Conservation (phyloP, 1,140 invertebrate species). For the Brachystomella parvula region DNA sequence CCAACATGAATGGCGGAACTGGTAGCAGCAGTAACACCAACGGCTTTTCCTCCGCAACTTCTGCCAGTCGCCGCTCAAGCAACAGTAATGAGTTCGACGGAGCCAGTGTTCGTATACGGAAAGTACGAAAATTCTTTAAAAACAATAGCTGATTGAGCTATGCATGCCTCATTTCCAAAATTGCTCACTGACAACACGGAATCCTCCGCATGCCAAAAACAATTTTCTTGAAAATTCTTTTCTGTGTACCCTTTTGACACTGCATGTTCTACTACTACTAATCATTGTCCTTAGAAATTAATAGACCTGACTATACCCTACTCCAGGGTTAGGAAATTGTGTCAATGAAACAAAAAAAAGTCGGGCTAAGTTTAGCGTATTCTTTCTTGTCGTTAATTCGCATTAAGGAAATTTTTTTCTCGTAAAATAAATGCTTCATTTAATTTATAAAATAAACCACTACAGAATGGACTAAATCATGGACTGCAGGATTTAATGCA, state of each 20-base stretch:
- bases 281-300: too few relatives aligned
- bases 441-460: too few relatives aligned
- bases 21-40: conserved; percentile 6
- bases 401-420: too few relatives aligned
- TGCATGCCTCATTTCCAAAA: conserved; percentile 3
- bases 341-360: too few relatives aligned
- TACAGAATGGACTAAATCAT: too few relatives aligned
- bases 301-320: too few relatives aligned
- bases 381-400: too few relatives aligned
- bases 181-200: background rate
- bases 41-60: background rate
- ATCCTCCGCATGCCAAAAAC: background rate
- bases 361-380: too few relatives aligned
- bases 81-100: conserved; percentile 29
- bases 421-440: too few relatives aligned
- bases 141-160: conserved; percentile 12
- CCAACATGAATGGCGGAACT: conserved; percentile 56
- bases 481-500: too few relatives aligned
- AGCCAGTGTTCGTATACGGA: conserved; percentile 32
- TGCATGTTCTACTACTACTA: background rate
- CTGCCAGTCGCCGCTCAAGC: conserved; percentile 20
- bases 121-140: conserved; percentile 23
- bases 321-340: too few relatives aligned
- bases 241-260: background rate
- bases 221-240: background rate